Conservation (phyloP, 1,140 invertebrate genomes). For the Hypothenemus hampei region DNA sequence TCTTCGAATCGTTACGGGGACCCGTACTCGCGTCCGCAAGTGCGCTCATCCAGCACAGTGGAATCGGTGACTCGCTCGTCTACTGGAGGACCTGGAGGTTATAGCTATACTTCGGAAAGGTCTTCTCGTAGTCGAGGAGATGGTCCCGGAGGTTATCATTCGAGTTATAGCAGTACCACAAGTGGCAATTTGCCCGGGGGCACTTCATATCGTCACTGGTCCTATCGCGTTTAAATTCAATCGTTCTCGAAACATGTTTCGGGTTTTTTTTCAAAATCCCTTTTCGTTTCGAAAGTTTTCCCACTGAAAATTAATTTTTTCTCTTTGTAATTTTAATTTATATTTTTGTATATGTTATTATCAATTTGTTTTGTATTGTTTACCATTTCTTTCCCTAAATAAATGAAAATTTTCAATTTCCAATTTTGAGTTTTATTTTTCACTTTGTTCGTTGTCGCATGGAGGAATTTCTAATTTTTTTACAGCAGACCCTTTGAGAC, state of each 20-base stretch:
- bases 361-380: constrained; percentile 16
- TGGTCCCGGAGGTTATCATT: constrained; percentile 70
- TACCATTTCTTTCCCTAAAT: constrained; percentile 20
- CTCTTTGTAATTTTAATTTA: not conserved
- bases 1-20: constrained; percentile 49
- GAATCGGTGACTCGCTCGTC: constrained; percentile 61
- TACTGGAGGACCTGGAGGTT: constrained; percentile 59
- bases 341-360: constrained; percentile 26
- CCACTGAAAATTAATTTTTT: no score
- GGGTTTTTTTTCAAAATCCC: no score
- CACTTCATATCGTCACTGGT: constrained; percentile 76
- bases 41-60: constrained; percentile 57
- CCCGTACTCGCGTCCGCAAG: constrained; percentile 53
- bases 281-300: no score
- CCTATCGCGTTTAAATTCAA: constrained; percentile 70
- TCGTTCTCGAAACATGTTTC: no score
- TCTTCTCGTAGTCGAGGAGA: constrained; percentile 59
- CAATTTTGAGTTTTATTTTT: constrained; percentile 9
- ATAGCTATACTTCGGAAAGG: constrained; percentile 69
- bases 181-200: constrained; percentile 74
- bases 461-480: not conserved
- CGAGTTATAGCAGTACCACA: constrained; percentile 68
- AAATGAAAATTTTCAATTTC: constrained; percentile 9
- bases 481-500: no score
- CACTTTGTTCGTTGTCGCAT: not conserved